phyloP scores from a whole-genome alignment of 2,113 vertebrate genomes.

The Amia ocellicauda region DNA sequence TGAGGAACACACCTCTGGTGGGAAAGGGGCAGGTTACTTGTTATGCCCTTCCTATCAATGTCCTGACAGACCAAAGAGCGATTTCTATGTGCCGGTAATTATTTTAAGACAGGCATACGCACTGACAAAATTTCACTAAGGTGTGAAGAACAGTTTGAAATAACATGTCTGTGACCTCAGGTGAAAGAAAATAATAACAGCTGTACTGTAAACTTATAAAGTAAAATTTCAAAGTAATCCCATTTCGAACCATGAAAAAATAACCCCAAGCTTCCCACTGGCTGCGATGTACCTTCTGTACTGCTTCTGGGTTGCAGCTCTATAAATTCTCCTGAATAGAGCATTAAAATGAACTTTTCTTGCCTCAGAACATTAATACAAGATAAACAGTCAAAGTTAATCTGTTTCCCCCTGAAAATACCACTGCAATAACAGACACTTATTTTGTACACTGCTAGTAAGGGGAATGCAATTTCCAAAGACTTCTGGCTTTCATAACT shows the following conservation, averaged over 20 bases:
- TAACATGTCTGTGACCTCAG: slow-evolving; percentile 51
- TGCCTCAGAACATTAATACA: slow-evolving; percentile 9
- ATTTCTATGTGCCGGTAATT: slow-evolving; percentile 47
- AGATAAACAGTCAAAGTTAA: slow-evolving; percentile 23
- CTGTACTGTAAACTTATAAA: slow-evolving; percentile 56
- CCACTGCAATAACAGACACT: slow-evolving; percentile 12
- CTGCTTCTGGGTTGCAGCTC: not conserved
- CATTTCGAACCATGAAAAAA: slow-evolving; percentile 17
- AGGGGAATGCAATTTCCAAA: not conserved
- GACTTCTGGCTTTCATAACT: not conserved
- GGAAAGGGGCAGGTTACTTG: not conserved
- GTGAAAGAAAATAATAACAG: slow-evolving; percentile 69
- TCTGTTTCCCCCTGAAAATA: slow-evolving; percentile 13
- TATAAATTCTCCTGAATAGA: not conserved
- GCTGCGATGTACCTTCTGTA: slow-evolving; percentile 10
- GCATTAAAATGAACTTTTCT: slow-evolving; percentile 15
- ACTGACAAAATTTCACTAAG: slow-evolving; percentile 48
- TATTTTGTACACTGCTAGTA: not conserved
- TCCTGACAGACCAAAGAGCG: not conserved
- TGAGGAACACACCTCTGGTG: not conserved
- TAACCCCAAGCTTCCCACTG: slow-evolving; percentile 10
- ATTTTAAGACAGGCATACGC: slow-evolving; percentile 56
- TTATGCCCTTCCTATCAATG: not conserved
- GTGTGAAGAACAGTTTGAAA: slow-evolving; percentile 35
- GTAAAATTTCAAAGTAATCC: slow-evolving; percentile 28